Evolutionary conservation across 1,140 invertebrate species (phyloP), one percentile per base, ranked within the genome.

Genomic region (Antheraea mylitta): DNA sequence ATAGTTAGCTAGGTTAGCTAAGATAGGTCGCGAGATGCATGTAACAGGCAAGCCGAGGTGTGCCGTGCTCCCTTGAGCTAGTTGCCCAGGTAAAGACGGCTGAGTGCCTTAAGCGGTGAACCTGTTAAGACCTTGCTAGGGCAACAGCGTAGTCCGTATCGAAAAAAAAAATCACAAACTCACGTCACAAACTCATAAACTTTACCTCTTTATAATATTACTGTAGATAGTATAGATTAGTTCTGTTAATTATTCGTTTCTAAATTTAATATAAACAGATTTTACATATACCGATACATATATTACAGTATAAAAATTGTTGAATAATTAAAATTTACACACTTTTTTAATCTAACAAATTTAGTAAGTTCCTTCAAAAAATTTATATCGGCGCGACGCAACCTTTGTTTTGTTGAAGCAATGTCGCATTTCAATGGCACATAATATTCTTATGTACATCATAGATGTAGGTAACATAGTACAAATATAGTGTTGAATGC

Each of bases 401-500:
- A 53, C 45, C 45, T 53, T 53, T 53, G 45, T 53, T 53, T 53
- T 53, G 16, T 53, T 13, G 45, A 53, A 53, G 6, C 45, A 53
- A 53, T 16, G 45, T 53, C 45, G 16, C 45, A 53, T 53, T 53
- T 53, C 45, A 53, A 53, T 53, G 45, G 45, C 45, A 16, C 45
- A 53, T 53, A 53, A 53, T 53, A 53, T 53, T 53, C 30, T 61
- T 19, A 61, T 18, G 59, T 61, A 53, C 45, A 53, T 53, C 45
- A 53, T 53, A 6, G 45, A 13, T 13, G 13, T 13, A n/a, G 0
- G 45, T 53, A 53, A n/a, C 45, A 6, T 53, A n/a, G 4, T 22
- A 22, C 30, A 19, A 22, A 61, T 61, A 36, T 61, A 18, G 16
- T 22, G 59, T 22, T 61, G 18, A 61, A 61, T 61, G 16, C 18